Percentiles rank a stretch among this genome's conserved stretches.
These are phyloP conservation scores for Heteromurus nitidus DNA, from an alignment of 2,888 invertebrate genomes.

Conservation along the genomic window DNA sequence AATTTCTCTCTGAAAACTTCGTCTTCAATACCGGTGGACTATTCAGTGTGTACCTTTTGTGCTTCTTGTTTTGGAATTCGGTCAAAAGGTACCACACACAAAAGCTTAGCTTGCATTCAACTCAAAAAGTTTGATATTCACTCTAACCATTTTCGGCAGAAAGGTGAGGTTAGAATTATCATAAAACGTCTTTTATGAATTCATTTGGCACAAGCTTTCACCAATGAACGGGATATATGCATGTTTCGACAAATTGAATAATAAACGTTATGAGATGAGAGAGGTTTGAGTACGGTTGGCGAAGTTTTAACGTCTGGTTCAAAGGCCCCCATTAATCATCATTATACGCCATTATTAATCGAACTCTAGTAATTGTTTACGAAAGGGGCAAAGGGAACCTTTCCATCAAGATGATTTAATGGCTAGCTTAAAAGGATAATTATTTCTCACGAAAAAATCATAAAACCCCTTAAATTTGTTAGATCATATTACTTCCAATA, in stretches of 20 bases:
- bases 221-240: slow-evolving; percentile 39
- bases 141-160: no score
- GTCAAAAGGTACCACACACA: slow-evolving; percentile 58
- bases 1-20: no score
- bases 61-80: slow-evolving; percentile 35
- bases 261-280: background rate
- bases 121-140: no score
- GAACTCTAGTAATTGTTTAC: background rate
- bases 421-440: no score
- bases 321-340: slow-evolving; percentile 19
- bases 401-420: no score
- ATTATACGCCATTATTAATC: background rate
- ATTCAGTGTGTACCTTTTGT: no score
- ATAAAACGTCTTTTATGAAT: slow-evolving; percentile 38
- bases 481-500: no score
- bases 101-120: background rate
- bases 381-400: no score
- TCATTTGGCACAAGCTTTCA: slow-evolving; percentile 52
- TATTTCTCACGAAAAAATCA: no score
- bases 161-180: slow-evolving; percentile 19
- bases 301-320: background rate
- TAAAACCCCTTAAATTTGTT: no score
- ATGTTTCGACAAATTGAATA: slow-evolving; percentile 16
- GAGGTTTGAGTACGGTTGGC: background rate
- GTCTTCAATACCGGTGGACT: no score